Evolutionary conservation across 2,113 vertebrate species (phyloP).

Genomic region (Trematomus loennbergii): DNA sequence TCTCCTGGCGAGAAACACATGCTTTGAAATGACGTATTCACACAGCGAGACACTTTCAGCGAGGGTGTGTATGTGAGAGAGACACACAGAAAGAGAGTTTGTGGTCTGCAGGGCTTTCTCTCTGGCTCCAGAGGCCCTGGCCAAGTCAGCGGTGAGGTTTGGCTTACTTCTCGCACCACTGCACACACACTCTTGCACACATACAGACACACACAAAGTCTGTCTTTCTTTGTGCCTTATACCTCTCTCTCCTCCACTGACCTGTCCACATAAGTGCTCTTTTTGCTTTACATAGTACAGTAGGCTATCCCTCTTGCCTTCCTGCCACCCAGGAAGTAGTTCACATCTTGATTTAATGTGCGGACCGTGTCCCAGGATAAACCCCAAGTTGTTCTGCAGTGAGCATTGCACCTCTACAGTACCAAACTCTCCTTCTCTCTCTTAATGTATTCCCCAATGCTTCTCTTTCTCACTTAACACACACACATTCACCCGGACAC

Average conservation of each 20-base stretch:
- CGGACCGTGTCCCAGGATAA: constrained; percentile 60
- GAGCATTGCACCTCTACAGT: constrained; percentile 40
- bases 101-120: constrained; percentile 80
- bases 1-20: constrained; percentile 64
- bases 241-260: constrained; percentile 37
- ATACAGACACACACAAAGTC: constrained; percentile 46
- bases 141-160: constrained; percentile 83
- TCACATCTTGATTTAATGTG: constrained; percentile 48
- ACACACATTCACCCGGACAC: constrained; percentile 27
- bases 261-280: constrained; percentile 42
- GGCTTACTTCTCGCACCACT: constrained; percentile 64
- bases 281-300: constrained; percentile 36
- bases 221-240: constrained; percentile 41
- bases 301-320: constrained; percentile 18
- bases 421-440: constrained; percentile 16
- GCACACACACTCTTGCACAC: constrained; percentile 36
- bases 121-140: constrained; percentile 84
- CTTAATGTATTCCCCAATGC: constrained; percentile 9
- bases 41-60: constrained; percentile 68
- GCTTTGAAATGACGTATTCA: constrained; percentile 79
- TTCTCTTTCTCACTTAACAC: constrained; percentile 25
- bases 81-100: constrained; percentile 64
- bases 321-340: constrained; percentile 41
- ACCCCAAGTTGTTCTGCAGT: constrained; percentile 27
- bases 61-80: constrained; percentile 53